Evolutionary conservation across 1,140 invertebrate genomes (phyloP), one percentile per base, ranked within the genome.

Genomic region (Leptoteleia sp.): DNA sequence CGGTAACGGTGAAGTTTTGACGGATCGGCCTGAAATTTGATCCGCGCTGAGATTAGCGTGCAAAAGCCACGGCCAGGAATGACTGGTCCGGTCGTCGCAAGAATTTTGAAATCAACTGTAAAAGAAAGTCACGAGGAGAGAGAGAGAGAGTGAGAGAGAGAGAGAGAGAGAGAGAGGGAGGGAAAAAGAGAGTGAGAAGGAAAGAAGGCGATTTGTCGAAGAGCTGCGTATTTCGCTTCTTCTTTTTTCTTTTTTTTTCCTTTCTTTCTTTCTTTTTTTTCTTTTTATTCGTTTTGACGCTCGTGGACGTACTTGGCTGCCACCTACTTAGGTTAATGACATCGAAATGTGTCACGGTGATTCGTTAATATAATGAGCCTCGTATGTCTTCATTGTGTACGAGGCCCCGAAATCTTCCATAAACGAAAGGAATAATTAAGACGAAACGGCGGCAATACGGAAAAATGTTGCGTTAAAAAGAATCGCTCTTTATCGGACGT

Each of bases 271-370:
- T n/a, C n/a, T n/a, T n/a, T 77, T 80, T 83, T 73, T 38, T 22
- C 19, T 2, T 5, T 64, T 64, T 78, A 45, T 76, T 79, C 45
- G 40, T 50, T 76, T 71, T 73, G 67, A 59, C 82, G 71, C 67
- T 77, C 64, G 73, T 79, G 65, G 65, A n/a, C 72, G 65, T 68
- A 77, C 78, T 83, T 45, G 45, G 54, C 57, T 83, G 79, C 76
- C 76, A 83, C 80, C 84, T 81, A 77, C 64, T 45, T 64, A 47
- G 80, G 82, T 83, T 83, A 81, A 83, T 68, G 81, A 85, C 82
- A 82, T 73, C 65, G 29, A 89, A 88, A 84, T 77, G 76, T 87
- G 87, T 88, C 86, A 88, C 75, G 85, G 86, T 61, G 81, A 86
- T 84, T 88, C 84, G 84, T 87, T 85, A 83, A 80, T 81, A 77